Percentiles rank a stretch among this genome's conserved stretches.
phyloP scores from a whole-genome alignment of 2,797 vertebrate genomes.

The Podarcis siculus region DNA sequence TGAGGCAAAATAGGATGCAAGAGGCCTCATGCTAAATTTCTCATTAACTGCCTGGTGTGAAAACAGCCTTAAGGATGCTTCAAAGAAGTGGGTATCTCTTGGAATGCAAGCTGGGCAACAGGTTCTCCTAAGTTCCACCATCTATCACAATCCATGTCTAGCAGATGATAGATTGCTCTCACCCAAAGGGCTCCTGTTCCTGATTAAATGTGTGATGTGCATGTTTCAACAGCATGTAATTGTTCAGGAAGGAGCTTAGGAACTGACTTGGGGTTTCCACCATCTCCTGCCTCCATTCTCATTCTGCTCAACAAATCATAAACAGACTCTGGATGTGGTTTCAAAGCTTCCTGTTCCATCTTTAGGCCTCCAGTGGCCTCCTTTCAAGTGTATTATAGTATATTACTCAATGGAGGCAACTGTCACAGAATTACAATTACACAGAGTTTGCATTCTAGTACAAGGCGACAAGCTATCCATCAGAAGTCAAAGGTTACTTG shows the following conservation, averaged over 20 bases:
- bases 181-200: conserved; percentile 48
- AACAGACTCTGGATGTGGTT: background rate
- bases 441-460: conserved; percentile 27
- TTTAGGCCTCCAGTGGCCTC: background rate
- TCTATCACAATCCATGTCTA: conserved; percentile 49
- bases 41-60: conserved; percentile 39
- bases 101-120: conserved; percentile 29
- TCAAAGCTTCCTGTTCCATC: conserved; percentile 2
- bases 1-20: conserved; percentile 10
- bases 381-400: conserved; percentile 48
- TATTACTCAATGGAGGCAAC: conserved; percentile 51
- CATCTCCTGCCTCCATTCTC: background rate
- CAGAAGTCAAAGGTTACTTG: conserved; percentile 44
- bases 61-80: conserved; percentile 24
- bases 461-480: conserved; percentile 26
- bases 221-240: conserved; percentile 54
- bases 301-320: conserved; percentile 24
- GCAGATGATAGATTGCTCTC: conserved; percentile 55
- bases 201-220: conserved; percentile 64
- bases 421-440: conserved; percentile 40
- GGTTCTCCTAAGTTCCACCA: conserved; percentile 24
- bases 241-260: conserved; percentile 21
- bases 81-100: conserved; percentile 23
- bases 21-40: conserved; percentile 34
- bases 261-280: conserved; percentile 8